Base-by-base conservation (phyloP, 2,797 vertebrate species). In the Poecile montanus region DNA sequence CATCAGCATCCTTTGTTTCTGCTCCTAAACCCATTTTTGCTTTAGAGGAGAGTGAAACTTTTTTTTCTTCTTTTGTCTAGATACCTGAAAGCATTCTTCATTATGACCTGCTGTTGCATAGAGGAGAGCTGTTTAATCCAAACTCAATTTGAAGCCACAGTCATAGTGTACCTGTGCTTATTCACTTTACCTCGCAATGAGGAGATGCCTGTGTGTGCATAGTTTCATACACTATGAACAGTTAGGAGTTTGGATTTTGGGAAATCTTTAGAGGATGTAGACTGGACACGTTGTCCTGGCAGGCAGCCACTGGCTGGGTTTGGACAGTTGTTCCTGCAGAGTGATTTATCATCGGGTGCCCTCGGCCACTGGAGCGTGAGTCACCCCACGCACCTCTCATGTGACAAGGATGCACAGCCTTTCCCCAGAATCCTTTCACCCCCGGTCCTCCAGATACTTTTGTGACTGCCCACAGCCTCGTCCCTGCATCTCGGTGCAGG, bases 401-500 rank as follows among this genome's bases (percentile, higher is more conserved):
- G 73, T 94, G 94, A 88, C 7, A 3, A 45, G 16, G 12, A 56
- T 7, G 62, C 62, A 19, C 56, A 66, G 66, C 60, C 67, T 76
- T 84, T 85, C 68, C 68, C 10, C 1, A 1, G n/a, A n/a, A 50
- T 80, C 67, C 67, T 79, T 58, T 38, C 15, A 6, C 36, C 66
- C 34, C 23, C 10, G 20, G 1, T n/a, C 26, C 51, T 91, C 47
- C 82, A 36, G 1, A 34, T 7, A 0, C 57, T 80, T 36, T 0
- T 44, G 50, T 42, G 7, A 3, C 27, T 44, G 54, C 51, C 11
- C 5, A 0, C 38, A 45, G 84, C 67, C 68, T 9, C 1, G 7
- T 45, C 48, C 1, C 0, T 38, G 60, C 2, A 0, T 34, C 50
- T 9, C 0, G 0, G 26, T 32, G 22, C 15, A 0, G 15, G 45